Evolutionary conservation across 2,797 vertebrate genomes (phyloP).

Genomic region (Sparus aurata): DNA sequence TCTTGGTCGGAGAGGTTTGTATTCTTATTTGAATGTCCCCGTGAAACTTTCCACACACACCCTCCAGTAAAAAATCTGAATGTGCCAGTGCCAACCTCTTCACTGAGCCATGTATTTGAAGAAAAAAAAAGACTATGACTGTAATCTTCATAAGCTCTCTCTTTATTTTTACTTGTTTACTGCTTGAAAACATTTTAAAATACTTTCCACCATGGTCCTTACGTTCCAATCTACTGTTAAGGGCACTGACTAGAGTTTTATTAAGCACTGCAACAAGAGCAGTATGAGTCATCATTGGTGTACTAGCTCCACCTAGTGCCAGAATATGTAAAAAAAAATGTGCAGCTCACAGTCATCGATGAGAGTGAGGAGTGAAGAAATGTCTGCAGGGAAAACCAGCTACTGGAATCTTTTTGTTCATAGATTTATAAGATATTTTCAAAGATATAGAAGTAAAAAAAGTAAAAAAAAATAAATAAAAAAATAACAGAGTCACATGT

Average conservation of each 20-base stretch:
- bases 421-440: not conserved
- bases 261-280: not conserved
- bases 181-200: not conserved
- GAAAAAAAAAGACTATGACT: not conserved
- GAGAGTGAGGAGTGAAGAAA: not conserved
- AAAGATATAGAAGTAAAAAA: too few species aligned
- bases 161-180: not conserved
- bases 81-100: not conserved
- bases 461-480: too few species aligned
- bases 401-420: not conserved
- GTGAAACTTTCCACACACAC: slow-evolving; percentile 31
- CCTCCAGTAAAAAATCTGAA: not conserved
- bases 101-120: not conserved
- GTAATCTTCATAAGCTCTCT: not conserved
- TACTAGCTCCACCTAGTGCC: slow-evolving; percentile 54
- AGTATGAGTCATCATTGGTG: not conserved
- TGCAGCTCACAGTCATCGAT: not conserved
- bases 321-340: not conserved
- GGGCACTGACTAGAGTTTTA: not conserved
- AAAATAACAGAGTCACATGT: too few species aligned
- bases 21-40: slow-evolving; percentile 79
- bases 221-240: not conserved
- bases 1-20: slow-evolving; percentile 52
- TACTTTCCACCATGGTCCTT: not conserved
- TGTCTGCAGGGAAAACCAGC: not conserved